A percentile compares a stretch with the other conserved stretches of the same genome.
phyloP scores from a whole-genome alignment of 2,113 vertebrate species.

The Malurus elegans region DNA sequence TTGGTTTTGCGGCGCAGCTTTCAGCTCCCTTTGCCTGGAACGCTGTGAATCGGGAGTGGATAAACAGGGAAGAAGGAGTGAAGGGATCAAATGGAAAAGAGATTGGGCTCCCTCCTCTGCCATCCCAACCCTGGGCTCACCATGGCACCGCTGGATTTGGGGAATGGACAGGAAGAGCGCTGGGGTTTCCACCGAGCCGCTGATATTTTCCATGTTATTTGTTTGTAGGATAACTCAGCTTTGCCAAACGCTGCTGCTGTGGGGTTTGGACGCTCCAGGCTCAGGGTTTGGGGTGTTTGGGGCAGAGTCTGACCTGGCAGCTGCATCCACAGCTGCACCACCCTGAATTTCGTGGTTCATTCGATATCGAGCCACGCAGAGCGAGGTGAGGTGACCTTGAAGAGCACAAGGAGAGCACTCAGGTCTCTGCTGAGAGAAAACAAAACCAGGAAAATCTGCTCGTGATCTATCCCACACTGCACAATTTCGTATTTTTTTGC shows the following conservation, averaged over 20 bases:
- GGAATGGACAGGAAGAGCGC: accelerated
- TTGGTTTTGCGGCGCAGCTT: not conserved
- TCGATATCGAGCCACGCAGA: accelerated
- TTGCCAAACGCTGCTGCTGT: accelerated
- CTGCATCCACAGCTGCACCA: not conserved
- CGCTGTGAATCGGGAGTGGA: not conserved
- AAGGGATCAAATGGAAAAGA: not conserved
- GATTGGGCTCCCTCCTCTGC: not conserved
- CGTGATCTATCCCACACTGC: not conserved
- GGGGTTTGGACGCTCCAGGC: accelerated
- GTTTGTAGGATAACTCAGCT: accelerated
- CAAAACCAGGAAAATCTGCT: not conserved
- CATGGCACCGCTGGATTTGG: not conserved
- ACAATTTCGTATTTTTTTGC: not conserved
- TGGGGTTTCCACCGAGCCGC: not conserved
- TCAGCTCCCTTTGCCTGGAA: not conserved
- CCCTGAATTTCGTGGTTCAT: accelerated
- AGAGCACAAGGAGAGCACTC: not conserved
- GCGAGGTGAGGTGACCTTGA: not conserved
- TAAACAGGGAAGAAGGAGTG: not conserved
- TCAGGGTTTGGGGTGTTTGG: not conserved
- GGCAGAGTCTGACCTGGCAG: not conserved
- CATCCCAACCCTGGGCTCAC: not conserved
- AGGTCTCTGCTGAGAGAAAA: not conserved
- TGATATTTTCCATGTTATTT: accelerated